Conservation (phyloP, 2,113 vertebrate species). For the Dipodomys spectabilis region DNA sequence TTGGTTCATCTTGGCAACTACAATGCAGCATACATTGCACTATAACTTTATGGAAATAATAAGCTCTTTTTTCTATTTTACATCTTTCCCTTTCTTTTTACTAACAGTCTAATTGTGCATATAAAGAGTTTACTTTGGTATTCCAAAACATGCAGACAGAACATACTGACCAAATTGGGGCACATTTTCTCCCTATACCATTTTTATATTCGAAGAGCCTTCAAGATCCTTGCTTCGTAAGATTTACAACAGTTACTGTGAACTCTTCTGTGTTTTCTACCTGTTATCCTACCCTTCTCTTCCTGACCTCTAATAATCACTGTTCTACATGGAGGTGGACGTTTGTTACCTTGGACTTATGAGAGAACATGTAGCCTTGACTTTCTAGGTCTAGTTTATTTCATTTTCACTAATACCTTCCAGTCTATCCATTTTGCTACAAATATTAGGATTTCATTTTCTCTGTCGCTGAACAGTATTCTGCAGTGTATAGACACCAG, state of each 20-base stretch:
- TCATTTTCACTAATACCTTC: not conserved
- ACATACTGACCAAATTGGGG: not conserved
- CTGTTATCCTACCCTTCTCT: not conserved
- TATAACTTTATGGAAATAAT: not conserved
- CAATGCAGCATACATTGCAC: not conserved
- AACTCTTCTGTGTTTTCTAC: too few relatives aligned
- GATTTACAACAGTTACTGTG: not conserved
- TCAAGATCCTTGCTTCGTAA: not conserved
- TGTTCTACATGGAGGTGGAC: not conserved
- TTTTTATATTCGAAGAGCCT: not conserved
- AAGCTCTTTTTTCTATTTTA: not conserved
- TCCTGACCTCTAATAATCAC: not conserved
- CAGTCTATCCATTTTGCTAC: not conserved
- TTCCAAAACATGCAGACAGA: not conserved
- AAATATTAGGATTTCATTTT: not conserved
- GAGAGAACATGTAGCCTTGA: not conserved
- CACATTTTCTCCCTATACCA: not conserved
- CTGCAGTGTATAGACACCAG: not conserved
- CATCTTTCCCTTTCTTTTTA: not conserved
- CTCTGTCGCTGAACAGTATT: not conserved
- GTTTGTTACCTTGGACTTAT: not conserved
- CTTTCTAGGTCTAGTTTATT: not conserved
- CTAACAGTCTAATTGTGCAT: not conserved
- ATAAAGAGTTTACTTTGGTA: not conserved
- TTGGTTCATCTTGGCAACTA: not conserved